Evolutionary conservation across 2,113 vertebrate genomes (phyloP).

Genomic region (Ptilonorhynchus violaceus): DNA sequence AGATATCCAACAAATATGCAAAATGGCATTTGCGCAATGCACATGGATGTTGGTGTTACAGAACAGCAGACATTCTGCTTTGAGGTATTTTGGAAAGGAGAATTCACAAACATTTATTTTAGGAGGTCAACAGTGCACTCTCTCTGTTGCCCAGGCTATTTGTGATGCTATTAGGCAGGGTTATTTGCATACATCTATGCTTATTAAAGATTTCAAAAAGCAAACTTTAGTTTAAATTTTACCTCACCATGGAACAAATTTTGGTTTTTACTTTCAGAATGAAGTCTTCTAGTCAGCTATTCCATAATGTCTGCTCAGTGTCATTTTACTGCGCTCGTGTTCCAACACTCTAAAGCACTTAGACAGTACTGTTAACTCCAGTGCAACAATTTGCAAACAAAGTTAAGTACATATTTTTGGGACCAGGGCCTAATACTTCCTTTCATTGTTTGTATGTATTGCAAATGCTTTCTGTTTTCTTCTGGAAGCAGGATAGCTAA

Average conservation of each 20-base stretch:
- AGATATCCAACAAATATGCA: conserved; percentile 29
- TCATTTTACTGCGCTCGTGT: neutral
- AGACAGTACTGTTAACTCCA: neutral
- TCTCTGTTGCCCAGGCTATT: conserved; percentile 34
- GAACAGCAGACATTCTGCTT: neutral
- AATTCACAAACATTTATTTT: conserved; percentile 75
- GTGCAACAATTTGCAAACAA: conserved; percentile 22
- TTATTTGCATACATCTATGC: neutral
- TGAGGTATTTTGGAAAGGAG: conserved; percentile 44
- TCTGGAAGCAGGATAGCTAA: neutral
- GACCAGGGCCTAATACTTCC: conserved; percentile 25
- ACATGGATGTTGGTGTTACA: conserved; percentile 55
- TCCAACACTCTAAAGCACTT: neutral
- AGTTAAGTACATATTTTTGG: conserved; percentile 3
- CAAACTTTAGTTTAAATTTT: neutral
- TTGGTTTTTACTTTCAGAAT: neutral
- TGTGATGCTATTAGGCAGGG: neutral
- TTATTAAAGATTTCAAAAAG: neutral
- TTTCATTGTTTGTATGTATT: conserved; percentile 8
- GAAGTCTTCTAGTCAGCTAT: neutral
- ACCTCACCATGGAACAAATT: neutral
- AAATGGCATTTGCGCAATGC: conserved; percentile 20
- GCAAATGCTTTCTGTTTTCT: conserved; percentile 44
- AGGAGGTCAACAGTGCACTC: conserved; percentile 43
- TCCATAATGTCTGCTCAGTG: neutral